Percentiles rank a stretch among this genome's conserved stretches.
These are phyloP conservation scores for Drosophila limbata DNA, from an alignment of 2,888 invertebrate species.

Conservation along the genomic window DNA sequence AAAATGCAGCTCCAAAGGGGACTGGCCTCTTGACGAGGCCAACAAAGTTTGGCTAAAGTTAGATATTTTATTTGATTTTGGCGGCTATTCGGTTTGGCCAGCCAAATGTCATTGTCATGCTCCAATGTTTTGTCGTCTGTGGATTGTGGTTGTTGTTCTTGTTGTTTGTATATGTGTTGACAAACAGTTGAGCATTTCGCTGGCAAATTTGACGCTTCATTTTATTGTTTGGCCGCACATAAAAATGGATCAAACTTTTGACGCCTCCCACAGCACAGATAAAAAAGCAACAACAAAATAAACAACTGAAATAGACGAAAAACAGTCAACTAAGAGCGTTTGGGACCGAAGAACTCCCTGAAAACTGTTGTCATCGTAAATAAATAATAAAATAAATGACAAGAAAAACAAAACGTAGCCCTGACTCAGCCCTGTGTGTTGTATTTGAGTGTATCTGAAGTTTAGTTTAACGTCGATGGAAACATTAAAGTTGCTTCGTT, in stretches of 20 bases:
- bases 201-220: conserved; percentile 50
- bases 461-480: conserved; percentile 2
- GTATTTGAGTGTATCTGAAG: neutral
- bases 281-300: neutral
- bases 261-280: conserved; percentile 31
- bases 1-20: conserved; percentile 1
- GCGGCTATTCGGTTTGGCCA: conserved; percentile 30
- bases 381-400: conserved; percentile 56
- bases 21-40: neutral
- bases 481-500: conserved; percentile 7
- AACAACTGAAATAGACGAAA: conserved; percentile 26
- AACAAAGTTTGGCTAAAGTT: conserved; percentile 18
- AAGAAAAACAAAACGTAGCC: conserved; percentile 14
- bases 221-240: conserved; percentile 55
- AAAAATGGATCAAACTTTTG: conserved; percentile 74
- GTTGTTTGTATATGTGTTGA: conserved; percentile 25
- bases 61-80: conserved; percentile 35
- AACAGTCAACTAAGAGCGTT: conserved; percentile 10
- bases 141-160: conserved; percentile 19
- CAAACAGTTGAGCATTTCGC: conserved; percentile 40
- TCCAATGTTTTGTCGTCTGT: conserved; percentile 26
- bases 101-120: conserved; percentile 46
- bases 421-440: conserved; percentile 13
- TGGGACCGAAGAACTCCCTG: neutral
- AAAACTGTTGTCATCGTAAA: conserved; percentile 63